Base-by-base conservation (phyloP, 2,113 vertebrate species). In the Rhinolophus sinicus region DNA sequence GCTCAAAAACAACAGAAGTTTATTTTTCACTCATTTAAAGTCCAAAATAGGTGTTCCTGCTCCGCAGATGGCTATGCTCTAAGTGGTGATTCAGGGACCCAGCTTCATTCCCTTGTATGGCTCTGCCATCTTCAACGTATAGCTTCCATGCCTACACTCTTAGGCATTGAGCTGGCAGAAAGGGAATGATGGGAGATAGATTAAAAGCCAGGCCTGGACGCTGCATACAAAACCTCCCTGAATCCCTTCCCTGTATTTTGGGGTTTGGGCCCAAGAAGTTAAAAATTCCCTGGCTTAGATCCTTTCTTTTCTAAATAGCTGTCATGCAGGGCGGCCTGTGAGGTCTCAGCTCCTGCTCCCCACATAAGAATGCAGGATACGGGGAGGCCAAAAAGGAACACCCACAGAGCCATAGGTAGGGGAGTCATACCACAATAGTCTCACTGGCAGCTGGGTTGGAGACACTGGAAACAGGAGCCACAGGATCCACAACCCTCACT, bases 161-260 rank as follows among this genome's bases (percentile, higher is more conserved):
- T 82, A 22, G 76, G 16, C 62, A 40, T 13, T 33, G 33, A 88
- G 64, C 18, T 60, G 26, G 6, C n/a, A 80, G 77, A 78, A 84
- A 54, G 5, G 28, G 30, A 64, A 50, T 11, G 1, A 7, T 35
- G 22, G 19, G 19, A 9, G 2, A 12, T 0, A 4, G 16, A 14
- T 83, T 24, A 21, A 69, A 72, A 28, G 6, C 8, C 54, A 78
- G 75, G 28, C 38, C 54, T 69, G 22, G 35, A 72, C 30, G 40
- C 18, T 47, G 30, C 21, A 6, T 9, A n/a, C 35, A 76, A 88
- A 64, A 44, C 62, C 47, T 35, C 50, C 38, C 47, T 30, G 54
- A 56, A 75, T 38, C 24, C 40, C 22, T 80, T 52, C 26, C 8
- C 3, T 67, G 28, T 22, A 22, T 58, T 54, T 67, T 40, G 14